Base-by-base conservation (phyloP, 2,113 vertebrate genomes). In the Nesogale talazaci region DNA sequence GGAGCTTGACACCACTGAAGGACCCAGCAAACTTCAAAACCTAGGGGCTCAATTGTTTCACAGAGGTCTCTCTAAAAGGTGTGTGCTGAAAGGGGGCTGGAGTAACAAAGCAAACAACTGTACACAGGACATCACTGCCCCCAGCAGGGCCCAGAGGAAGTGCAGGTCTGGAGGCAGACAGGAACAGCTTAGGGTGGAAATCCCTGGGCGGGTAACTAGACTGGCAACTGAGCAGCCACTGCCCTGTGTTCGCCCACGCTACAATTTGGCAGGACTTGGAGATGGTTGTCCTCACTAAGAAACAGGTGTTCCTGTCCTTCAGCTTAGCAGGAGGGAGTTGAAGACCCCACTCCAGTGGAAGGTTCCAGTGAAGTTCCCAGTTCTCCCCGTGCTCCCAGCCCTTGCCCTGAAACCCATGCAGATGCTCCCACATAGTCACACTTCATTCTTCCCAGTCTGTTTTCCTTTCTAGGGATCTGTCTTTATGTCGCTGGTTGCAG, bases 71-170 rank as follows among this genome's bases (percentile, higher is more conserved):
- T 74, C 74, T 57, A 83, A 69, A 61, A 56, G 38, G 2, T 15
- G 31, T 16, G 72, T 77, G 46, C 12, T 59, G 57, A 31, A 78
- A 34, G 42, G 46, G n/a, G 61, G 52, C 17, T 42, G n/a, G 69
- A 36, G 40, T 63, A 76, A 46, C 31, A 63, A 69, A 83, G 31
- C 34, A 69, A 83, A 75, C n/a, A 59, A 76, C 82, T 36, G 81
- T 65, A 27, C 20, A 16, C 19, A 20, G 89, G 78, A 72, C 93
- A 79, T 88, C 92, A 94, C 91, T 96, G 96, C 95, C 95, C 91
- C 95, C 96, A 94, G 88, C 88, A 76, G 96, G 95, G 52, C 42
- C 95, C 78, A 67, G 84, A 80, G 86, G 96, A 96, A 95, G 57
- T 91, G 95, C 96, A 96, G 40, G 87, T 75, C 34, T 11, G 25